Base-by-base conservation (phyloP, 2,888 invertebrate genomes). In the Euzetes globulus region DNA sequence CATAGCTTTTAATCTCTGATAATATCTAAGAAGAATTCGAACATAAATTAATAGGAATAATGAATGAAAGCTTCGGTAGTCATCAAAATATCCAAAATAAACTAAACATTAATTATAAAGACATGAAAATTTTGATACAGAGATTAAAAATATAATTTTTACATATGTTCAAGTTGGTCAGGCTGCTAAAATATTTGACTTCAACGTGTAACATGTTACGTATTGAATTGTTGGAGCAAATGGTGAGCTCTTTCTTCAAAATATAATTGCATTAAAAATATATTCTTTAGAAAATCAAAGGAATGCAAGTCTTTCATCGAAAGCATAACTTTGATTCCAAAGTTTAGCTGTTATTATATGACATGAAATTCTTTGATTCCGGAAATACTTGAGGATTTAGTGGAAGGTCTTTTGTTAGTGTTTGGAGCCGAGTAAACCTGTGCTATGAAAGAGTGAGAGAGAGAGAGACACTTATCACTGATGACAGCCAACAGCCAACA, bases 311-410 rank as follows among this genome's bases (percentile, higher is more conserved):
- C 63, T 13, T 33, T n/a, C 27, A 63, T 63, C 9, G 55, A 55
- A 58, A 25, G 22, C 11, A 7, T n/a, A 22, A 22, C 58, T 7
- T n/a, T 33, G 15, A 9, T 2, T 19, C 33, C n/a, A 63, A 29
- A 33, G 33, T 63, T 63, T 63, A 63, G 63, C 15, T 58, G 11
- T 33, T 41, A 41, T 63, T 15, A 27, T 63, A 63, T 63, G 17
- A 15, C 37, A 63, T 33, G n/a, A 58, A 63, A 63, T 63, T 63
- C 63, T 63, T 63, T 63, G 33, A 33, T 33, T 63, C 63, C 63
- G 63, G 63, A 63, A 63, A 63, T 63, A 63, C n/a, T 63, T 33
- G 63, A 33, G 63, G 63, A 63, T 63, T 63, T 63, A 63, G 29
- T 19, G 63, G n/a, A 63, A 58, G 27, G 58, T n/a, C 63, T 63